phyloP scores from a whole-genome alignment of 2,888 invertebrate genomes.

The Drosophila robusta region DNA sequence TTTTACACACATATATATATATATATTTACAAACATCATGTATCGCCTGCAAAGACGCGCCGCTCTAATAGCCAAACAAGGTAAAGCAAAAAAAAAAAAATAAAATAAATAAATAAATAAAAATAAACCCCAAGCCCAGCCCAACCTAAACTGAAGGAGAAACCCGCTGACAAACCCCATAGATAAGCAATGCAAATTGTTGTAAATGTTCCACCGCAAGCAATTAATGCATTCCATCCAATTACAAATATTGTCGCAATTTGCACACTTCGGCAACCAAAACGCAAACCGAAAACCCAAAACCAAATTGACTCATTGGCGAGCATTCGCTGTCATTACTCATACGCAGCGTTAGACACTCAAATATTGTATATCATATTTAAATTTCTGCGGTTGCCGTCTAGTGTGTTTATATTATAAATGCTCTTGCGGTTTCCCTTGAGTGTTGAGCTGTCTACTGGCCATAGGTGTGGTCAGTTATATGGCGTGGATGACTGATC shows the following conservation, averaged over 20 bases:
- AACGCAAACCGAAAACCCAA: constrained; percentile 9
- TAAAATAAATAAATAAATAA: too few species aligned
- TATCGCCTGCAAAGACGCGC: constrained; percentile 83
- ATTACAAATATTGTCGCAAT: constrained; percentile 42
- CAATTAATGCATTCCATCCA: constrained; percentile 24
- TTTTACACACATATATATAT: not conserved
- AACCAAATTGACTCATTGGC: constrained; percentile 45
- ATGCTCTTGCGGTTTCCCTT: constrained; percentile 40
- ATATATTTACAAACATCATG: constrained; percentile 68
- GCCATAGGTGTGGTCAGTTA: constrained; percentile 51
- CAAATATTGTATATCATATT: constrained; percentile 34
- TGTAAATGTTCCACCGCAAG: constrained; percentile 12
- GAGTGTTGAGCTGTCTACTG: constrained; percentile 2
- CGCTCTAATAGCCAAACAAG: constrained; percentile 83
- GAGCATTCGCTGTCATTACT: constrained; percentile 54
- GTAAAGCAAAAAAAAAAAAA: constrained; percentile 64
- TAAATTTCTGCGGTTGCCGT: constrained; percentile 54
- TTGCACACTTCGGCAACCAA: constrained; percentile 12
- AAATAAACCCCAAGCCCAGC: constrained; percentile 9
- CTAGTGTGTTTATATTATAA: constrained; percentile 30
- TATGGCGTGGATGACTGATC: constrained; percentile 31
- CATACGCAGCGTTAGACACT: constrained; percentile 61
- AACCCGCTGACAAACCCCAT: constrained; percentile 4
- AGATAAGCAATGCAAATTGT: constrained; percentile 37
- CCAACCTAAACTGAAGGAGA: not conserved